Base-by-base conservation (phyloP, 2,888 invertebrate species). In the Tetropium fuscum region DNA sequence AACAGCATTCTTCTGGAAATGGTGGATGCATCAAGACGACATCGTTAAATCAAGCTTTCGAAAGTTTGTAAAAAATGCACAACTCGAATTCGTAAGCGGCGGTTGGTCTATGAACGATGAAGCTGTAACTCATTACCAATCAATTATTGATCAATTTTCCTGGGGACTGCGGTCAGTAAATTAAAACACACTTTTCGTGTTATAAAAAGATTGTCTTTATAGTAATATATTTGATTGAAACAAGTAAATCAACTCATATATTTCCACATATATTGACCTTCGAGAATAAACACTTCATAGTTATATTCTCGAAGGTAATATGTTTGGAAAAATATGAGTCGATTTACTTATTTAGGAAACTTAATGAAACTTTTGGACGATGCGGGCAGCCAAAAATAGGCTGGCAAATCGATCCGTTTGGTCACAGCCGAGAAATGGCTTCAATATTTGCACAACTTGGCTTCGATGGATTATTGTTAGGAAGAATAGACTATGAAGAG, bases 331-430 rank as follows among this genome's bases (percentile, higher is more conserved):
- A n/a, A n/a, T n/a, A n/a, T n/a, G n/a, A n/a, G n/a, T n/a, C n/a
- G n/a, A n/a, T n/a, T n/a, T n/a, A n/a, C n/a, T n/a, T n/a, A 61
- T n/a, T n/a, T n/a, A n/a, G n/a, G n/a, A n/a, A n/a, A n/a, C n/a
- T n/a, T n/a, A n/a, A n/a, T n/a, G 85, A 87, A 2, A 87, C 88
- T 0, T 89, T 91, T 69, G 90, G 90, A 0, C 76, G 81, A 0
- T 92, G 91, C 74, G 92, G 87, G 0, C 79, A 86, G 1, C 92
- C 93, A 0, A 84, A 83, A 30, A 86, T 90, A 2, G 92, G 87
- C 0, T 92, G 92, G 92, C 92, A 90, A 72, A 90, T 90, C 34
- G 93, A 93, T 75, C 92, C 93, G 0, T 93, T 93, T 73, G 93
- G 93, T 0, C 93, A 93, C 73, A 91, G 94, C 0, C 81, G 92